Base-by-base conservation (phyloP, 2,888 invertebrate species). In the Eilema sororculum region DNA sequence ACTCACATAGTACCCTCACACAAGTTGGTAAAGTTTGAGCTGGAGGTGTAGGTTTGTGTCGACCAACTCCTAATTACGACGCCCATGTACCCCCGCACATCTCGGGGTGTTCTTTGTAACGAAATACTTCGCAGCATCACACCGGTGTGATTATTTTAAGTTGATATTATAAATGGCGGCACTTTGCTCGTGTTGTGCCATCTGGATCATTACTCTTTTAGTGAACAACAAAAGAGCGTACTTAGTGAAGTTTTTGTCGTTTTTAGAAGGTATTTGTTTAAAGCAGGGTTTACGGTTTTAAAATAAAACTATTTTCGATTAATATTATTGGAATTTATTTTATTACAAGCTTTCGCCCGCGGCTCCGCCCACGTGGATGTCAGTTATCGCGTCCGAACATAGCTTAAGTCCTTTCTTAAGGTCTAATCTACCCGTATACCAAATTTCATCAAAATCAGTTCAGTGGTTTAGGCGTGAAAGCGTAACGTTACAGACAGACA, bases 1-100 rank as follows among this genome's bases (percentile, higher is more conserved):
- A 12, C n/a, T 61, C 3, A 24, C 24, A 5, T 37, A 61, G 13
- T 61, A 37, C n/a, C 52, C n/a, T n/a, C 13, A 25, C 13, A 28
- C 63, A 30, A 52, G 64, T 64, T 62, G 25, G 41, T 25, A 25
- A 52, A 64, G 64, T 28, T 64, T 52, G 25, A 64, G n/a, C 52
- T 12, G 12, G n/a, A 25, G 46, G 52, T 64, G 28, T 10, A 28
- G 52, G 52, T 8, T 2, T 52, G 20, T 64, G n/a, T 64, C 46
- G 46, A 46, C 25, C 6, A 52, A 52, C 52, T n/a, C n/a, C 20
- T 64, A 52, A 64, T 64, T 52, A 64, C 52, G 46, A 25, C 20
- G 12, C 52, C 10, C 46, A 64, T 64, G 12, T 30, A 52, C 28
- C 52, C 52, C 30, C 22, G 33, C 22, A 12, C 57, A 57, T 37